Evolutionary conservation across 2,888 invertebrate species (phyloP).

Genomic region (Ophion slaviceki): DNA sequence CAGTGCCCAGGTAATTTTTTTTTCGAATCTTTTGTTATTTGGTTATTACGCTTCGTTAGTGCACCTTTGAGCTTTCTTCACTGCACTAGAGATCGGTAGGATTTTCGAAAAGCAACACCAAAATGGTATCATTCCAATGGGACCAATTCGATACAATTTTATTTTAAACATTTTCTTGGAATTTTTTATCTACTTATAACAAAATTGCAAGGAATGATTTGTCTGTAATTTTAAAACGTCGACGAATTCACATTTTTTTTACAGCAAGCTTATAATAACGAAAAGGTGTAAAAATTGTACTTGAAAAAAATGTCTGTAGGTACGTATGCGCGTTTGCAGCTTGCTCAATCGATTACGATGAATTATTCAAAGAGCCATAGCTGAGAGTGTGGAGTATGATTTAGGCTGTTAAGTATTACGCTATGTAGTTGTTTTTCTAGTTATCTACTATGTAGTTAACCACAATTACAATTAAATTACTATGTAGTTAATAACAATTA

Average conservation of each 20-base stretch:
- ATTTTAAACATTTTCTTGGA: not conserved
- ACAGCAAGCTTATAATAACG: not conserved
- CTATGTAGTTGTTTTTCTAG: not conserved
- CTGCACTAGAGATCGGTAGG: not conserved
- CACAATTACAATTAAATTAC: no score
- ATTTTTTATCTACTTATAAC: not conserved
- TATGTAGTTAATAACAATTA: no score
- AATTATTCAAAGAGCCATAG: not conserved
- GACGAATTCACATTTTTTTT: not conserved
- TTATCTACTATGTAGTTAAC: no score
- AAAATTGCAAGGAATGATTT: not conserved
- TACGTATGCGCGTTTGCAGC: not conserved
- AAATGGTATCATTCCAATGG: no score
- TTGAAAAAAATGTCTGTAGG: not conserved
- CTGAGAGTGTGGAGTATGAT: not conserved
- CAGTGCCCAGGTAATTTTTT: conserved; percentile 69
- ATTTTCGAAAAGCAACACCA: no score
- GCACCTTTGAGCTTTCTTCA: not conserved
- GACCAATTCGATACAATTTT: no score
- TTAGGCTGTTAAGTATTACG: not conserved
- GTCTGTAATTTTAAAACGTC: not conserved
- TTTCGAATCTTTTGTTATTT: not conserved
- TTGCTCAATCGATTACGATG: not conserved
- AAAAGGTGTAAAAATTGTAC: not conserved
- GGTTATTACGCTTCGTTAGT: not conserved